Conservation (phyloP, 1,140 invertebrate genomes). For the Carposina sasakii region DNA sequence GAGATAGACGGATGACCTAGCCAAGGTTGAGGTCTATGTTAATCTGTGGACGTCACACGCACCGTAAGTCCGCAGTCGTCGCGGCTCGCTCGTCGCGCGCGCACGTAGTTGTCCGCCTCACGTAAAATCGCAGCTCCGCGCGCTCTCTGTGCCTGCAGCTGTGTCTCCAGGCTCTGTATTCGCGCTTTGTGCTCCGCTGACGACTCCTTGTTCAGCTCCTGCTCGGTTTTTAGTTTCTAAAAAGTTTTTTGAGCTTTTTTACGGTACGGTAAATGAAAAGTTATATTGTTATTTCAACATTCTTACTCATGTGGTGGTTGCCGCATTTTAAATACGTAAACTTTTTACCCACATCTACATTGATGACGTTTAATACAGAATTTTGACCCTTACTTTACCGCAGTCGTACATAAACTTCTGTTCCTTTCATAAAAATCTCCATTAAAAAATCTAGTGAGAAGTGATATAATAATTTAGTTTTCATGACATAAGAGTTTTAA, state of each 20-base stretch:
- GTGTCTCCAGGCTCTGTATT: slow-evolving; percentile 79
- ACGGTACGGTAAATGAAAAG: not conserved
- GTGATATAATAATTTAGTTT: too few species aligned
- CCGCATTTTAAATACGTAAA: not conserved
- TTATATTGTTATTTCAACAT: slow-evolving; percentile 4
- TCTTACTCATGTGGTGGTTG: not conserved
- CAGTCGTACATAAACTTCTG: too few species aligned
- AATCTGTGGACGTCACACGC: too few species aligned
- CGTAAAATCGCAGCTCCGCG: slow-evolving; percentile 82
- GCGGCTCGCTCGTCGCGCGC: slow-evolving; percentile 64
- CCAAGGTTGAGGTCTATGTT: too few species aligned
- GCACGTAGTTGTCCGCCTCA: slow-evolving; percentile 87
- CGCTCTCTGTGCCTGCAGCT: slow-evolving; percentile 85
- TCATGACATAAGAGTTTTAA: too few species aligned
- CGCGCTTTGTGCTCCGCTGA: slow-evolving; percentile 68
- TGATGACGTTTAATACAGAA: too few species aligned
- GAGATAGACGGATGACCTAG: too few species aligned
- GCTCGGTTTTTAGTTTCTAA: slow-evolving; percentile 73
- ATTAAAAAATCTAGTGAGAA: too few species aligned
- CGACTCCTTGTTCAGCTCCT: slow-evolving; percentile 75
- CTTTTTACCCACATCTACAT: slow-evolving; percentile 7
- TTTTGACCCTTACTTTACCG: too few species aligned
- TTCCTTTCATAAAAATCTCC: too few species aligned
- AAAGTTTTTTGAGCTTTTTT: slow-evolving; percentile 10
- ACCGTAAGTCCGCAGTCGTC: too few species aligned